Conservation (phyloP, 1,140 invertebrate species). For the Lasioglossum albipes region DNA sequence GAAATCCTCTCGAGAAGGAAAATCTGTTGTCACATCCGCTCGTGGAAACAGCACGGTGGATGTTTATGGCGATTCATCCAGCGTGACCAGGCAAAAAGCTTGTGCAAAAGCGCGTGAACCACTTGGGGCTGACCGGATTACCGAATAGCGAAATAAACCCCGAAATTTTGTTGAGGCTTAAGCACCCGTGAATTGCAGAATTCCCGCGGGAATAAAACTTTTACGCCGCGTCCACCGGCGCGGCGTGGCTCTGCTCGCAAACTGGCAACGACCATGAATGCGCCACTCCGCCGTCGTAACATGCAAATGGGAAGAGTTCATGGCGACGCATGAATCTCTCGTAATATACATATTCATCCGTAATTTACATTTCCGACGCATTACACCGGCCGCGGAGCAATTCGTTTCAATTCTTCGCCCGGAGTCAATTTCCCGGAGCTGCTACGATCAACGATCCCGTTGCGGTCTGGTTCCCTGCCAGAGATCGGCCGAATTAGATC, state of each 20-base stretch:
- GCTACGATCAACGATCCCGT: neutral
- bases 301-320: conserved; percentile 4
- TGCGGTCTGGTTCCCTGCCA: neutral
- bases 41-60: too few species aligned
- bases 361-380: conserved; percentile 1
- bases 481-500: neutral
- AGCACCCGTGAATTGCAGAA: neutral
- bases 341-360: conserved; percentile 6
- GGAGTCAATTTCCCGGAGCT: neutral
- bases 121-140: neutral
- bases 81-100: too few species aligned
- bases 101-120: neutral
- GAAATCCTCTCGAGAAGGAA: too few species aligned
- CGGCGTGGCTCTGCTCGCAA: neutral
- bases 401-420: neutral
- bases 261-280: neutral
- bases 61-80: too few species aligned
- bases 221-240: neutral
- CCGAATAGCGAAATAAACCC: neutral
- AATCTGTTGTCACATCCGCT: too few species aligned
- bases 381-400: neutral
- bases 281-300: neutral
- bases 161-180: neutral
- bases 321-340: neutral
- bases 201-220: neutral